Conservation (phyloP, 2,113 vertebrate species). For the Hyperoodon ampullatus region DNA sequence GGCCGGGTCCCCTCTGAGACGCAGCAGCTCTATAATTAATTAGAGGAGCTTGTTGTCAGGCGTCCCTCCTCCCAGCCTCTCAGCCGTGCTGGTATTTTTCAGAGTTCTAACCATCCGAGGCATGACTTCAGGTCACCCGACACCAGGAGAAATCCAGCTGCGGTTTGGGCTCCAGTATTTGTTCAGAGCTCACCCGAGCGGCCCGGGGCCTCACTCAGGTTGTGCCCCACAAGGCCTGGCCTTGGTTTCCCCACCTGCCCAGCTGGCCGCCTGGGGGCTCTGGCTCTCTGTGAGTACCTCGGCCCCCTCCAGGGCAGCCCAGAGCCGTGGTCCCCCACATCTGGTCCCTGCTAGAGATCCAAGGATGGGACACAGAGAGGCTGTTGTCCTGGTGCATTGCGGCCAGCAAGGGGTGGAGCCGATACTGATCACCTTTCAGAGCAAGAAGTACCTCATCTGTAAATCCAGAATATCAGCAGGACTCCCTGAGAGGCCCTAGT, state of each 20-base stretch:
- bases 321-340: fast-evolving
- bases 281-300: background rate
- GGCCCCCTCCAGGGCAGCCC: background rate
- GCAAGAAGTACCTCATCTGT: background rate
- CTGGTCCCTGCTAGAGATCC: fast-evolving
- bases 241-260: background rate
- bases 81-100: fast-evolving
- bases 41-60: background rate
- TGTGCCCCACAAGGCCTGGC: fast-evolving
- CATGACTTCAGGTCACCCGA: background rate
- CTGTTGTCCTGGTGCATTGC: background rate
- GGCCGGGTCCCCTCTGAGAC: fast-evolving
- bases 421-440: background rate
- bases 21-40: background rate
- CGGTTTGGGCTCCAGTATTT: fast-evolving
- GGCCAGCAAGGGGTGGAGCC: background rate
- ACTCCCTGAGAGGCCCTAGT: fast-evolving
- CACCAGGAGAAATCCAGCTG: fast-evolving
- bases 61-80: fast-evolving
- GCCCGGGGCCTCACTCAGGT: background rate
- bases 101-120: background rate
- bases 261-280: fast-evolving
- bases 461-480: background rate
- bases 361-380: background rate
- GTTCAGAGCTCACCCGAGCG: background rate